Evolutionary conservation across 1,140 invertebrate species (phyloP).

Genomic region (Andrena cerasifolii): DNA sequence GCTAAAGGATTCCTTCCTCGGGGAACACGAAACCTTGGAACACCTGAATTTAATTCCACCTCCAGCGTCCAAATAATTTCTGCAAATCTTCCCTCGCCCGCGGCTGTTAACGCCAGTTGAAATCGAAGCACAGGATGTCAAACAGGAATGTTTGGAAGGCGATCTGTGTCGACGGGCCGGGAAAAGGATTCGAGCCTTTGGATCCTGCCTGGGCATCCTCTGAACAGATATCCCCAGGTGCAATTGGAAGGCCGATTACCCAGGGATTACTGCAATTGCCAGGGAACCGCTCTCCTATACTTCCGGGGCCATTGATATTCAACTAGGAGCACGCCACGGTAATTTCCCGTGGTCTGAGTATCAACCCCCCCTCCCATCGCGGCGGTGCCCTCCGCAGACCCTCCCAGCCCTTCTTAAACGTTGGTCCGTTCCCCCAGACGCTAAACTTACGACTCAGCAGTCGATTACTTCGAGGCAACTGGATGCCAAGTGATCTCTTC

Average conservation of each 20-base stretch:
- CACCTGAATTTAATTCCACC: too few species aligned
- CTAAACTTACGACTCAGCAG: conserved; percentile 45
- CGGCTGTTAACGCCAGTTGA: background rate
- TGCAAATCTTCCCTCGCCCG: background rate
- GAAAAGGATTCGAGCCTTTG: conserved; percentile 1
- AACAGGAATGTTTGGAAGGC: background rate
- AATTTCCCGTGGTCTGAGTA: conserved; percentile 66
- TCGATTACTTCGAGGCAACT: conserved; percentile 37
- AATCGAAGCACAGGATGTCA: background rate
- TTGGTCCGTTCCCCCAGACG: conserved; percentile 9
- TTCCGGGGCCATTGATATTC: conserved; percentile 75
- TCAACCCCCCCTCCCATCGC: conserved; percentile 9
- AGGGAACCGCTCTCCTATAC: conserved; percentile 66
- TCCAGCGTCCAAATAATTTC: background rate
- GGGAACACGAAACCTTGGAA: too few species aligned
- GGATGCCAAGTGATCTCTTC: conserved; percentile 7
- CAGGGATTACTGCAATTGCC: conserved; percentile 71
- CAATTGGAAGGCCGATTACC: conserved; percentile 70
- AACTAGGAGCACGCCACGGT: conserved; percentile 71
- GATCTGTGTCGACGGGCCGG: background rate
- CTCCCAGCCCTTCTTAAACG: background rate
- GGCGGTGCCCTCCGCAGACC: background rate
- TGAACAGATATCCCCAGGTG: conserved; percentile 54
- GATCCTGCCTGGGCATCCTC: background rate
- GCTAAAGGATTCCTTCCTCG: too few species aligned